A percentile compares a stretch with the other conserved stretches of the same genome.
Evolutionary conservation across 2,113 vertebrate genomes (phyloP).

Genomic region (Motacilla alba): DNA sequence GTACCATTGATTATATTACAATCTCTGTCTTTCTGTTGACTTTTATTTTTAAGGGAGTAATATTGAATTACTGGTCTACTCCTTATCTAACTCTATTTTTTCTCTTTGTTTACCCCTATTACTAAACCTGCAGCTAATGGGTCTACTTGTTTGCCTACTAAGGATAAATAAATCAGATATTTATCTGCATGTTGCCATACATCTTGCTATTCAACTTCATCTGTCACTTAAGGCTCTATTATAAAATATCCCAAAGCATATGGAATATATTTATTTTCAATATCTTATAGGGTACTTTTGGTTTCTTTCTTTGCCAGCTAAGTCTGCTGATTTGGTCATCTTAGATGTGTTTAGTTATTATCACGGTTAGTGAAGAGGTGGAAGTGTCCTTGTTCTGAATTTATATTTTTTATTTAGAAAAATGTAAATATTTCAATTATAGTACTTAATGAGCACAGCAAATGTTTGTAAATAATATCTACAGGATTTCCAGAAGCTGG

Average conservation of each 20-base stretch:
- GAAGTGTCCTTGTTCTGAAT: background rate
- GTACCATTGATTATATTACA: background rate
- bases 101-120: background rate
- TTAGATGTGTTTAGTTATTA: background rate
- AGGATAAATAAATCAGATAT: background rate
- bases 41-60: slow-evolving; percentile 1
- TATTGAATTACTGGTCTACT: background rate
- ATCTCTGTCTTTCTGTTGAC: background rate
- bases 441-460: background rate
- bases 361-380: background rate
- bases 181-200: background rate
- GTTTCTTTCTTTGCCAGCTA: background rate
- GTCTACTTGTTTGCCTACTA: background rate
- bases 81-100: background rate
- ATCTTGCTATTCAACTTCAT: background rate
- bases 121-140: background rate
- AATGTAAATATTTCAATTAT: background rate
- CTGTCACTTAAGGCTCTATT: background rate
- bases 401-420: background rate
- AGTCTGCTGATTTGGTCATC: background rate
- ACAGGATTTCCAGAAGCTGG: background rate
- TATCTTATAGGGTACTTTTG: background rate
- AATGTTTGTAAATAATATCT: background rate
- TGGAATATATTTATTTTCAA: background rate
- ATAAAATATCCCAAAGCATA: background rate